Conservation (phyloP, 2,113 vertebrate species). For the Psittacula cyanocephala region DNA sequence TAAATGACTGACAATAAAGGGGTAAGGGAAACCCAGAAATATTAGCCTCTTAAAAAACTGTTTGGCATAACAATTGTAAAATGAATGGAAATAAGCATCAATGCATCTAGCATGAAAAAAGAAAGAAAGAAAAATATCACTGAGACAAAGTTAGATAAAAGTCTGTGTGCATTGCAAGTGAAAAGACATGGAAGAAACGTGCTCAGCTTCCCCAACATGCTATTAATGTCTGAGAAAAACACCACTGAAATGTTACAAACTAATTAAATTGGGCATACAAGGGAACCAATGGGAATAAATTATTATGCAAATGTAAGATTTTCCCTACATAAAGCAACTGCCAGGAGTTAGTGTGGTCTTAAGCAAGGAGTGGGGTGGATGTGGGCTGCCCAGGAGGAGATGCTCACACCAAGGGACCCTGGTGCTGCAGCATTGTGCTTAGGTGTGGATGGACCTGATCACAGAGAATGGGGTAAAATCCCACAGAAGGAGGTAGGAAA, state of each 20-base stretch:
- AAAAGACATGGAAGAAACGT: not conserved
- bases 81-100: not conserved
- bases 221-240: slow-evolving; percentile 30
- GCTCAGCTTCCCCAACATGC: slow-evolving; percentile 7
- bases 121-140: not conserved
- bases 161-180: not conserved
- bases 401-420: not conserved
- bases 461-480: slow-evolving; percentile 50
- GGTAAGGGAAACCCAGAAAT: not conserved
- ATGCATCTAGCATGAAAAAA: not conserved
- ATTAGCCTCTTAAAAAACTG: not conserved
- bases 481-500: not conserved
- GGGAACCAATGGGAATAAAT: slow-evolving; percentile 38
- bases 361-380: not conserved
- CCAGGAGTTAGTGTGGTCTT: not conserved
- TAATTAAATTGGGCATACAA: slow-evolving; percentile 28
- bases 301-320: not conserved
- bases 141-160: slow-evolving; percentile 28
- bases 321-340: not conserved
- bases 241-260: slow-evolving; percentile 13
- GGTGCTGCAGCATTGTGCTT: not conserved
- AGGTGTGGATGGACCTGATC: not conserved
- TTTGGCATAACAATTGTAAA: not conserved
- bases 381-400: not conserved
- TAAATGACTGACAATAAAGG: slow-evolving; percentile 3